Evolutionary conservation across 1,140 invertebrate species (phyloP).

Genomic region (Cotesia typhae): DNA sequence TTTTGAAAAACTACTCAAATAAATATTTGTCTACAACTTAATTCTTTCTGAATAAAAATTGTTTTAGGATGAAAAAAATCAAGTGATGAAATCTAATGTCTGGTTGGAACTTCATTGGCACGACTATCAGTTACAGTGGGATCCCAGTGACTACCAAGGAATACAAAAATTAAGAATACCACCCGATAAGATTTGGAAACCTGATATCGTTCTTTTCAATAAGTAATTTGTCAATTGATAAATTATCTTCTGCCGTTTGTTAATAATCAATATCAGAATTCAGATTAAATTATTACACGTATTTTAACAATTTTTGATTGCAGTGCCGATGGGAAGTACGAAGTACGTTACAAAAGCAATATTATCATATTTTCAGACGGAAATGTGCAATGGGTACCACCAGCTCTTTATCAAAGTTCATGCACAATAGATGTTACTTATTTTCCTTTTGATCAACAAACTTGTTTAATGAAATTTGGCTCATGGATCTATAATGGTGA

Average conservation of each 20-base stretch:
- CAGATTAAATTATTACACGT: too few relatives aligned
- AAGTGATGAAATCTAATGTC: constrained; percentile 99
- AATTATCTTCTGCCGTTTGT: too few relatives aligned
- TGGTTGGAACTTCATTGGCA: constrained; percentile 97
- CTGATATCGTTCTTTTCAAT: constrained; percentile 99
- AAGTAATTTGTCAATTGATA: constrained; percentile 78
- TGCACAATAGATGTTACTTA: constrained; percentile 99
- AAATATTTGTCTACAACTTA: too few relatives aligned
- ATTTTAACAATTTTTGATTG: constrained; percentile 47
- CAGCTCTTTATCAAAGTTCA: constrained; percentile 98
- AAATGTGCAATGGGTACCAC: constrained; percentile 96
- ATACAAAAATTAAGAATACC: constrained; percentile 94
- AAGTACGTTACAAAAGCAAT: constrained; percentile 97
- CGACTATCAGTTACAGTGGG: constrained; percentile 98
- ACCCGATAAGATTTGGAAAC: constrained; percentile 99
- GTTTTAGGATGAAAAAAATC: constrained; percentile 96
- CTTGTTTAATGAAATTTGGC: constrained; percentile 98
- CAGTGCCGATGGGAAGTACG: constrained; percentile 96
- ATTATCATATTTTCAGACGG: constrained; percentile 93
- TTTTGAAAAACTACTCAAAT: too few relatives aligned
- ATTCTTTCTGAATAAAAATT: not conserved
- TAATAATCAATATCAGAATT: too few relatives aligned
- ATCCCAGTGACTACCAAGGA: constrained; percentile 96
- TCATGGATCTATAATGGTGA: constrained; percentile 99
- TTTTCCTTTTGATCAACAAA: constrained; percentile 99